These are phyloP conservation scores for Aldabrachelys gigantea DNA, from an alignment of 2,113 vertebrate species.

Conservation along the genomic window DNA sequence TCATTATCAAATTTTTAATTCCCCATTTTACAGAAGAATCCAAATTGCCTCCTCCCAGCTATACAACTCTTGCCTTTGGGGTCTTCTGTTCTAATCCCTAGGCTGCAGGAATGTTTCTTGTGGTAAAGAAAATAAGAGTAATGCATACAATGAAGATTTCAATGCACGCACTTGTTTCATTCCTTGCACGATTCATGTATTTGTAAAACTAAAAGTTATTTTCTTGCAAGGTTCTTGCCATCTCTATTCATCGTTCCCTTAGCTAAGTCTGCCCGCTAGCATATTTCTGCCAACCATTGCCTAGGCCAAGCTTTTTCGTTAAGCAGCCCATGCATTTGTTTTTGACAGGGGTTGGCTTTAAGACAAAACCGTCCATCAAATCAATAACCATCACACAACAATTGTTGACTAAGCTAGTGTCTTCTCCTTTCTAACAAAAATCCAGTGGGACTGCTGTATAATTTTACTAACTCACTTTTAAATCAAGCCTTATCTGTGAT, in stretches of 20 bases:
- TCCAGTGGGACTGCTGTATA: not conserved
- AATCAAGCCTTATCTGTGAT: not conserved
- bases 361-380: slow-evolving; percentile 68
- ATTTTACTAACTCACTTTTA: slow-evolving; percentile 37
- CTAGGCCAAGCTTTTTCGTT: slow-evolving; percentile 37
- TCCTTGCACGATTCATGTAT: not conserved
- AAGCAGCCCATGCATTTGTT: slow-evolving; percentile 50
- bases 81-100: slow-evolving; percentile 40
- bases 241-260: slow-evolving; percentile 65
- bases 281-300: slow-evolving; percentile 37
- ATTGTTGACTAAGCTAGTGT: slow-evolving; percentile 51
- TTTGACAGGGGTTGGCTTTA: slow-evolving; percentile 66
- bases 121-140: slow-evolving; percentile 23
- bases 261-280: slow-evolving; percentile 42
- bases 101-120: slow-evolving; percentile 4
- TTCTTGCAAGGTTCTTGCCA: slow-evolving; percentile 42
- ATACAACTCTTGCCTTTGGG: not conserved
- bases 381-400: slow-evolving; percentile 66
- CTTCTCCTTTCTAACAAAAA: slow-evolving; percentile 45
- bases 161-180: slow-evolving; percentile 18
- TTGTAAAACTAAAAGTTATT: slow-evolving; percentile 59
- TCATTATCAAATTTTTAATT: not conserved
- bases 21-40: not conserved
- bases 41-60: not conserved
- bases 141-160: slow-evolving; percentile 27